Evolutionary conservation across 2,113 vertebrate genomes (phyloP).

Genomic region (Calypte anna): DNA sequence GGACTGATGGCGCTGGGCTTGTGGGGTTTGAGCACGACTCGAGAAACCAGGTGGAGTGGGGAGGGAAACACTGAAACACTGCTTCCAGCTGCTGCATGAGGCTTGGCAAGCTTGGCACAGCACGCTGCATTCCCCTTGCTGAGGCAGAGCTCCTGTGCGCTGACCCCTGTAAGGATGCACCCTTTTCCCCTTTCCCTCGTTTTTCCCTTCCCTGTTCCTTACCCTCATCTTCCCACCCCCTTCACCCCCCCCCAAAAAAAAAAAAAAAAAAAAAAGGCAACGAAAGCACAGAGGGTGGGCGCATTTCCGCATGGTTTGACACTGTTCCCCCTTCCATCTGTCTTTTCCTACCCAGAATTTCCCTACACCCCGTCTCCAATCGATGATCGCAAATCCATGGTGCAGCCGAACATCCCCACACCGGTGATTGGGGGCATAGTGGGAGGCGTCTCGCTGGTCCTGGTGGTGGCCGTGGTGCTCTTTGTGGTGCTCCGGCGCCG

Average conservation of each 20-base stretch:
- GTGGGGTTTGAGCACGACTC: neutral
- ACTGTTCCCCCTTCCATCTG: constrained; percentile 93
- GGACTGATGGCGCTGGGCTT: neutral
- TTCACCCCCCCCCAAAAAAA: neutral
- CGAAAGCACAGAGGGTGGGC: constrained; percentile 71
- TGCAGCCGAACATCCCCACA: constrained; percentile 78
- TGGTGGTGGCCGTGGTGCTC: constrained; percentile 84
- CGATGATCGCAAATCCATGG: constrained; percentile 72
- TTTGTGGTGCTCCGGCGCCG: constrained; percentile 91
- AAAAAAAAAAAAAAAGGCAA: neutral
- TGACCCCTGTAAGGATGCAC: neutral
- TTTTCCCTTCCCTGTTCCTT: constrained; percentile 79
- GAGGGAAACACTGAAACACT: neutral
- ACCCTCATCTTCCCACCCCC: constrained; percentile 72
- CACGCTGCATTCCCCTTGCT: neutral
- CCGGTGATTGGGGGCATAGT: constrained; percentile 90
- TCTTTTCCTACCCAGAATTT: constrained; percentile 99
- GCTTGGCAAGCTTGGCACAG: constrained; percentile 39
- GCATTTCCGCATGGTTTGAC: constrained; percentile 87
- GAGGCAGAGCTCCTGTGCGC: neutral
- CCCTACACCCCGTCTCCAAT: constrained; percentile 84
- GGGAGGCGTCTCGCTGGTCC: constrained; percentile 87
- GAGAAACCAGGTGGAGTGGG: neutral
- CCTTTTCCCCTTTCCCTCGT: constrained; percentile 70
- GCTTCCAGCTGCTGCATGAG: constrained; percentile 55